phyloP scores from a whole-genome alignment of 2,113 vertebrate species.

The Myiozetetes cayanensis region DNA sequence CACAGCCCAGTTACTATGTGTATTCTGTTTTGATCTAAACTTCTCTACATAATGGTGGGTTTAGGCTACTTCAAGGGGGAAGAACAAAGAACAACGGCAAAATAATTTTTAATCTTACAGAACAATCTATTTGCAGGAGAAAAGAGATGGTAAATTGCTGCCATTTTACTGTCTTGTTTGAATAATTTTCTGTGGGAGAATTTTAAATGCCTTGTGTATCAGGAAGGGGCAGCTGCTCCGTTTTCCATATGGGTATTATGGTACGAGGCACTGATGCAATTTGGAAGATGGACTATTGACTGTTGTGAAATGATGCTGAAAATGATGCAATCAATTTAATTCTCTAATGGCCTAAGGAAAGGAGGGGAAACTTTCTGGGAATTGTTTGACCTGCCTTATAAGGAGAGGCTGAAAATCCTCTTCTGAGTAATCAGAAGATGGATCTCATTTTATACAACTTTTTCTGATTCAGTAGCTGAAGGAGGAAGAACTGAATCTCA shows the following conservation, averaged over 20 bases:
- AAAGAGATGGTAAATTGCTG: conserved; percentile 15
- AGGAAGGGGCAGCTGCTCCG: conserved; percentile 7
- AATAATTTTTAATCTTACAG: conserved; percentile 14
- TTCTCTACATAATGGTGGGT: not conserved
- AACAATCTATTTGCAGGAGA: not conserved
- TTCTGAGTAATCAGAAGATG: conserved; percentile 39
- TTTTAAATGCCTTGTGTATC: not conserved
- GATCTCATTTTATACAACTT: not conserved
- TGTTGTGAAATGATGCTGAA: conserved; percentile 54
- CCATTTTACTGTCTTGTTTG: conserved; percentile 18
- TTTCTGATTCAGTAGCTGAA: not conserved
- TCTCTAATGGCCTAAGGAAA: conserved; percentile 38
- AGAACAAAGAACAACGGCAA: not conserved
- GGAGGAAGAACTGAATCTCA: not conserved
- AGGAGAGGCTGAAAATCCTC: not conserved
- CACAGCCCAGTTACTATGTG: not conserved
- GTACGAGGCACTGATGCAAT: not conserved
- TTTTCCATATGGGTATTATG: conserved; percentile 13
- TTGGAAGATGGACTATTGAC: conserved; percentile 52
- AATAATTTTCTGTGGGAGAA: conserved; percentile 33
- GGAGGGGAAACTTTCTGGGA: conserved; percentile 42
- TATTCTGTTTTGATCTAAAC: not conserved
- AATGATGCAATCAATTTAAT: conserved; percentile 51
- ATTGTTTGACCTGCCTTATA: conserved; percentile 25
- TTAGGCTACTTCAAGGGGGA: not conserved